These are phyloP conservation scores for Sander vitreus DNA, from an alignment of 2,113 vertebrate species.

Conservation along the genomic window DNA sequence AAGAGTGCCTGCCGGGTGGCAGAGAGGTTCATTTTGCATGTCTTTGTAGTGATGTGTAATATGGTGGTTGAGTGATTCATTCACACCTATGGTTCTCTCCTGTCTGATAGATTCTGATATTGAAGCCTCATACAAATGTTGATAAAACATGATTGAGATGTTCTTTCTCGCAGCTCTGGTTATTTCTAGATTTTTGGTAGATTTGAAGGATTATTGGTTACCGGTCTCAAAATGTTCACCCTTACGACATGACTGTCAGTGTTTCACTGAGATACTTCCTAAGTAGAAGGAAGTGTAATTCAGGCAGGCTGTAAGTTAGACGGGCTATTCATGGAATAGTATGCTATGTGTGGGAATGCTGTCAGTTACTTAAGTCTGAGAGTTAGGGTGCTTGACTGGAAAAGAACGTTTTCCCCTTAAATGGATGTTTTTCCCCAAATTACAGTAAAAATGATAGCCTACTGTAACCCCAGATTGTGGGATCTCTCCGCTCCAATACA, in stretches of 20 bases:
- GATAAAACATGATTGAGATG: conserved; percentile 69
- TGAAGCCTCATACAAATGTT: conserved; percentile 73
- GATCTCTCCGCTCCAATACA: background rate
- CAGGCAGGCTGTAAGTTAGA: conserved; percentile 46
- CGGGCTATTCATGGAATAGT: conserved; percentile 46
- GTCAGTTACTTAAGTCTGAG: conserved; percentile 7
- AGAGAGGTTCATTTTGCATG: background rate
- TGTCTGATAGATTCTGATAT: conserved; percentile 71
- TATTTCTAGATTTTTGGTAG: conserved; percentile 8
- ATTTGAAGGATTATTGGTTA: background rate
- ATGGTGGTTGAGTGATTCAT: background rate
- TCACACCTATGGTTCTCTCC: conserved; percentile 68
- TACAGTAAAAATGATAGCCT: background rate
- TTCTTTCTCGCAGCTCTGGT: conserved; percentile 83
- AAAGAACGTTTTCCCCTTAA: background rate
- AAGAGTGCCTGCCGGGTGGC: conserved; percentile 5
- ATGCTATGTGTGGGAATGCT: conserved; percentile 17
- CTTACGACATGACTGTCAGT: conserved; percentile 1
- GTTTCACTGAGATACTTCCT: background rate
- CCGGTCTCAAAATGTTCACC: background rate
- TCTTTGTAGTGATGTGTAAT: background rate
- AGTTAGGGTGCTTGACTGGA: background rate
- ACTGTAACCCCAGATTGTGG: background rate
- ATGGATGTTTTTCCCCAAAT: background rate
- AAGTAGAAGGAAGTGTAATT: conserved; percentile 28